Evolutionary conservation across 1,140 invertebrate genomes (phyloP), one percentile per base, ranked within the genome.

Genomic region (Bombus huntii): DNA sequence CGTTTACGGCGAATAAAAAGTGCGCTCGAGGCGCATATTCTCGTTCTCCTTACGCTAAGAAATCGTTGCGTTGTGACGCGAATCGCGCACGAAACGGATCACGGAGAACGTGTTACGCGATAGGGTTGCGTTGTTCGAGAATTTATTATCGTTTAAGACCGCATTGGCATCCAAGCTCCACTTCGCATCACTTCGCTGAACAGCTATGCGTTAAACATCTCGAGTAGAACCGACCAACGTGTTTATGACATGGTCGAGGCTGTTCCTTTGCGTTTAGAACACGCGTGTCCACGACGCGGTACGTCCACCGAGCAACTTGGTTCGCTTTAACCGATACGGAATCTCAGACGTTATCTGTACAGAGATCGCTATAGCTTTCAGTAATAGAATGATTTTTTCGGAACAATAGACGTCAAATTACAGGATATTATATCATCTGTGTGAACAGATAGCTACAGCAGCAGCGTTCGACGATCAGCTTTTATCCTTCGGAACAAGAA

Each of bases 1-100:
- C 18, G 42, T 90, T 66, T 90, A 90, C 79, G 88, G 39, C 65
- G 62, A 72, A 73, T 90, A 90, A 90, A 90, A 90, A 85, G 44
- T 44, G 34, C 42, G n/a, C 9, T 34, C 62, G 62, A 31, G 47
- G 80, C 74, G 66, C 22, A 18, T 72, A 80, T 42, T 85, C 77
- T 44, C 73, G 22, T 5, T 18, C 39, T 2, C 15, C 34, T 53
- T 37, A 5, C 74, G n/a, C 12, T 8, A 1, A 37, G 12, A 39
- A 28, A 53, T 72, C 75, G 18, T 34, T 31, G 42, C 75, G 10
- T 28, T 31, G 42, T 3, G 22, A 15, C 13, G 37, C 18, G 22
- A 31, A 78, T 9, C 28, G 73, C 22, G 5, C n/a, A 18, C 39
- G 42, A 76, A 66, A 15, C 1, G 13, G 34, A 42, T 78, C 59